Evolutionary conservation across 2,888 invertebrate genomes (phyloP).

Genomic region (Tetranychus piercei): DNA sequence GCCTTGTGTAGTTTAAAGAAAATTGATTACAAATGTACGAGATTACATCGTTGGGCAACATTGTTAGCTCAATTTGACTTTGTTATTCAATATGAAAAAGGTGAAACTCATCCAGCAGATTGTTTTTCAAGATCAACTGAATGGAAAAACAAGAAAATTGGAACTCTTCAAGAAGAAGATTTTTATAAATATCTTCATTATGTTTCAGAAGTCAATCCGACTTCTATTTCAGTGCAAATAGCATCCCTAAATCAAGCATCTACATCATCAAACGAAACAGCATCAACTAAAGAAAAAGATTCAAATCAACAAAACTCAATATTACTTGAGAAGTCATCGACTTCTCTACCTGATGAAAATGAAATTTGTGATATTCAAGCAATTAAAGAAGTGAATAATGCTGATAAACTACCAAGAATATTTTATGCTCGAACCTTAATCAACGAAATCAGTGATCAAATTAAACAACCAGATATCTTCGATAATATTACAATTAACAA

Average conservation of each 20-base stretch:
- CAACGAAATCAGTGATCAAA: neutral
- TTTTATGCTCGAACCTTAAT: neutral
- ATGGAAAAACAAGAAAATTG: neutral
- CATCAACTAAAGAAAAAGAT: no score
- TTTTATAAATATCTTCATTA: neutral
- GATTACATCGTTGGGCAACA: neutral
- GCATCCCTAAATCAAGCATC: no score
- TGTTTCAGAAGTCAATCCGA: neutral
- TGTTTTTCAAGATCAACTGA: neutral
- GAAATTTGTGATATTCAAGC: neutral
- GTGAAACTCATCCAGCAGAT: neutral
- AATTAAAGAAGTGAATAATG: neutral
- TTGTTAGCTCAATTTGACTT: neutral
- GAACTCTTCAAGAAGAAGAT: neutral
- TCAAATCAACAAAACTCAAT: no score
- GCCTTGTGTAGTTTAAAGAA: neutral
- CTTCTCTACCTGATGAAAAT: neutral
- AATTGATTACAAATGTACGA: neutral
- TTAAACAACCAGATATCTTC: neutral
- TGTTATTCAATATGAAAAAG: neutral
- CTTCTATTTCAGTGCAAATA: no score
- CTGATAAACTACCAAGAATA: neutral
- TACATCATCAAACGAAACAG: no score
- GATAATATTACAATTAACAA: neutral
- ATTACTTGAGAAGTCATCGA: neutral